Evolutionary conservation across 2,113 vertebrate species (phyloP).

Genomic region (Taxidea taxus): DNA sequence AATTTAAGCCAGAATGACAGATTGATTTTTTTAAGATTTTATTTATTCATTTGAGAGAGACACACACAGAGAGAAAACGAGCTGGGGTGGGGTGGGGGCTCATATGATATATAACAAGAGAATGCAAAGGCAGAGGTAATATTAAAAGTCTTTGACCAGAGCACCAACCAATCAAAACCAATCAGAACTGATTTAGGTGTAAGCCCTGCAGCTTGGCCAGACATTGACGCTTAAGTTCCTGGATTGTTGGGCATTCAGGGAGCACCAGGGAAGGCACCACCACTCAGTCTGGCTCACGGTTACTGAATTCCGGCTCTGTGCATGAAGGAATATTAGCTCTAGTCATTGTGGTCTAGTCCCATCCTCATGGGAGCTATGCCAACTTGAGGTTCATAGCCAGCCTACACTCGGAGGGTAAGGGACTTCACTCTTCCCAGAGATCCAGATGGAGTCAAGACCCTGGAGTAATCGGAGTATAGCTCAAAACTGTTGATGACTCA

Average conservation of each 20-base stretch:
- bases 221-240: neutral
- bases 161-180: neutral
- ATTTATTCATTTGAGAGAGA: too few species aligned
- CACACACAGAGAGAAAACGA: too few species aligned
- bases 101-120: neutral
- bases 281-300: neutral
- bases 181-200: neutral
- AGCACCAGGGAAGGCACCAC: neutral
- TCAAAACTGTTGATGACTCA: neutral
- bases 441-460: neutral
- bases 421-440: neutral
- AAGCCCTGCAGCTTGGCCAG: neutral
- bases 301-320: neutral
- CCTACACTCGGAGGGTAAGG: neutral
- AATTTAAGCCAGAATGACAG: neutral
- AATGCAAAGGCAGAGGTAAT: neutral
- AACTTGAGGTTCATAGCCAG: neutral
- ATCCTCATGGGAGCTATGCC: neutral
- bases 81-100: neutral
- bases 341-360: neutral
- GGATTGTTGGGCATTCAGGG: neutral
- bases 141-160: neutral
- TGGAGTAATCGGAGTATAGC: neutral
- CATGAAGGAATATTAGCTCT: neutral
- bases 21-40: neutral